Percentiles rank a stretch among this genome's conserved stretches.
Conservation (phyloP, 2,113 vertebrate genomes). For the Oenanthe oenanthe region DNA sequence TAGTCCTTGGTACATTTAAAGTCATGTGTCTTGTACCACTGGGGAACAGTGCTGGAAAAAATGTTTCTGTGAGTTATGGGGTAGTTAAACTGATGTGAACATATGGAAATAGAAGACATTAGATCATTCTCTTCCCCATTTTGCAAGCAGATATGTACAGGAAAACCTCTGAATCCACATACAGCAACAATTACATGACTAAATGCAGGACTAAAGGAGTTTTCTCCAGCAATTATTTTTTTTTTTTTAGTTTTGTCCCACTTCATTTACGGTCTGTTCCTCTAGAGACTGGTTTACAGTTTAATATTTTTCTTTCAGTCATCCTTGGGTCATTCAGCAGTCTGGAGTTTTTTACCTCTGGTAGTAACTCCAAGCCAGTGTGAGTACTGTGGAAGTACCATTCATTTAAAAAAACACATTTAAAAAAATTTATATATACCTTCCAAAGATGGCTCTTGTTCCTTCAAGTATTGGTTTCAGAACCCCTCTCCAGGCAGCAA, state of each 20-base stretch:
- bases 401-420: neutral
- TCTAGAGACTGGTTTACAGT: neutral
- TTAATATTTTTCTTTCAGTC: neutral
- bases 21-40: neutral
- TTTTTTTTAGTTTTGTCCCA: neutral
- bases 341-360: neutral
- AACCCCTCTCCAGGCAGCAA: neutral
- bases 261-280: neutral
- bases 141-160: neutral
- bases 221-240: neutral
- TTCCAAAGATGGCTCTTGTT: neutral
- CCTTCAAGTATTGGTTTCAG: neutral
- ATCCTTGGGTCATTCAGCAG: neutral
- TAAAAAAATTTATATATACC: neutral
- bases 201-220: neutral
- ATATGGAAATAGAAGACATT: neutral
- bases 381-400: neutral
- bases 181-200: neutral
- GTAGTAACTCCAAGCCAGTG: neutral
- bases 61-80: neutral
- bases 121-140: neutral
- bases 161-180: neutral
- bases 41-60: neutral
- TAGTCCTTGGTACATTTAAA: neutral
- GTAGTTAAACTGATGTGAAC: neutral